A percentile compares a stretch with the other conserved stretches of the same genome.
Evolutionary conservation across 2,888 invertebrate genomes (phyloP).

Genomic region (Polydrusus tereticollis): DNA sequence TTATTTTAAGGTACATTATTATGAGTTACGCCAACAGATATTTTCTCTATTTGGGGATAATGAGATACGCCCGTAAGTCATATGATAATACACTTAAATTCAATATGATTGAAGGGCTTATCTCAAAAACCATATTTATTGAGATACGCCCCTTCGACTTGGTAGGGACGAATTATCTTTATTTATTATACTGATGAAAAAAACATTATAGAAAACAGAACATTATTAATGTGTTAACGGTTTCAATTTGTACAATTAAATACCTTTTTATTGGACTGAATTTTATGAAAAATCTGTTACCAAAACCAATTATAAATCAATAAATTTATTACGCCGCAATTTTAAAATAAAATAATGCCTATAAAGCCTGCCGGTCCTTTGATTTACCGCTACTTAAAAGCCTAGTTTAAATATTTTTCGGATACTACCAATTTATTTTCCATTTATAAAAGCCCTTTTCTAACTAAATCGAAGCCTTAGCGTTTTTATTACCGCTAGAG

Average conservation of each 20-base stretch:
- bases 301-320: constrained; percentile 13
- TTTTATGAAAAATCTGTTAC: constrained; percentile 9
- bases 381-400: constrained; percentile 3
- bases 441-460: not conserved
- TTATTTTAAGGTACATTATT: too few relatives aligned
- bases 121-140: too few relatives aligned
- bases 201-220: not conserved
- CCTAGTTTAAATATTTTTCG: constrained; percentile 12
- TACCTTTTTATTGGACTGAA: not conserved
- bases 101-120: too few relatives aligned
- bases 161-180: too few relatives aligned
- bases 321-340: constrained; percentile 2
- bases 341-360: constrained; percentile 12
- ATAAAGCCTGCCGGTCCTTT: not conserved
- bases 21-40: too few relatives aligned
- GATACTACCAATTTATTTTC: constrained; percentile 14
- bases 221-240: not conserved
- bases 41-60: too few relatives aligned
- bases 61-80: too few relatives aligned
- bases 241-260: not conserved
- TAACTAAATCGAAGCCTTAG: not conserved
- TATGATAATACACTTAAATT: too few relatives aligned
- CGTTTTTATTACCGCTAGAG: not conserved
- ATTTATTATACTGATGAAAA: not conserved
- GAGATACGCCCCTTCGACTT: too few relatives aligned